Base-by-base conservation (phyloP, 1,140 invertebrate genomes). In the Megalopta genalis region DNA sequence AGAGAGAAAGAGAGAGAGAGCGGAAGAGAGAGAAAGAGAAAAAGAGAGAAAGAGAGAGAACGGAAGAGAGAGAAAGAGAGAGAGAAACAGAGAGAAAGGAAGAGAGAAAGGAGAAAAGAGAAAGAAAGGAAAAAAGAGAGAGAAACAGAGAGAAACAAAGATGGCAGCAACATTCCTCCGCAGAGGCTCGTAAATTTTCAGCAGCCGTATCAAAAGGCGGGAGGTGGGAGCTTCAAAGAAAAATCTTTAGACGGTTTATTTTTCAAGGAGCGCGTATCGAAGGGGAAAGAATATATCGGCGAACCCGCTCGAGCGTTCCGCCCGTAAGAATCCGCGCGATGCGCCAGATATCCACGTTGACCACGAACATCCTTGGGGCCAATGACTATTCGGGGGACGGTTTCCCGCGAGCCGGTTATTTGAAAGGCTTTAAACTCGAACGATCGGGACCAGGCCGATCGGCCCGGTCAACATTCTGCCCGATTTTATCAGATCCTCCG, bases 361-460 rank as follows among this genome's bases (percentile, higher is more conserved):
- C 77, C 82, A 72, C 72, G 42, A 46, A 32, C 32, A 1, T 32
- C 77, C 74, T 75, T 66, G n/a, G 62, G 69, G 84, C 42, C 64
- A 81, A 82, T 70, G 82, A 81, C 65, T 69, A 74, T 77, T 72
- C 49, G 9, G 27, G 65, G 68, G 74, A 46, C 68, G 27, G 27
- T 77, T 67, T 63, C 62, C 57, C 39, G 60, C 3, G 32, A 1
- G 52, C 18, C 27, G 82, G 73, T 81, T 84, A 81, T 81, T 69
- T 60, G n/a, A 39, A 65, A 57, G 49, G 52, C 70, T 81, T 84
- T 81, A 84, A 84, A 84, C 77, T 25, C 66, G 60, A 84, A 84
- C 65, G 54, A n/a, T n/a, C n/a, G n/a, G n/a, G 32, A 32, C 32
- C 32, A 32, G 32, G 32, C 32, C 32, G 32, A 76, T 83, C 83